Evolutionary conservation across 2,888 invertebrate species (phyloP), one percentile per base, ranked within the genome.

Genomic region (Himalopsyche japonica): DNA sequence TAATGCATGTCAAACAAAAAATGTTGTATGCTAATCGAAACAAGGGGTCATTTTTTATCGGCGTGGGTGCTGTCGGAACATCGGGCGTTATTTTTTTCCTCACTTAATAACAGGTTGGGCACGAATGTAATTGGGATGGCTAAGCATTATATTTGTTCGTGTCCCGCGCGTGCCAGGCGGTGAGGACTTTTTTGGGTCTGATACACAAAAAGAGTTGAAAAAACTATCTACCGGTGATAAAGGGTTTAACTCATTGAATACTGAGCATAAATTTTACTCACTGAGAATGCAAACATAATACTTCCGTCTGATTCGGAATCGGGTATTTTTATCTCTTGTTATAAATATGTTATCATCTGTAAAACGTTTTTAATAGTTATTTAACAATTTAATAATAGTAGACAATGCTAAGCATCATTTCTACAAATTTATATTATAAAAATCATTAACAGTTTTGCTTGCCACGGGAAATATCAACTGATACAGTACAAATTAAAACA

Each of bases 131-230:
- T 86, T 85, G 86, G 82, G 83, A 84, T 82, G 84, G 84, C 48
- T 86, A 84, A 85, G 79, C 86, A 85, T 57, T 57, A 20, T 57
- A 57, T 85, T 84, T 82, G 84, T 85, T 82, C 80, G 80, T 49
- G 81, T 37, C 76, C 76, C 57, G 82, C 86, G 86, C 86, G 86
- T 86, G 86, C 86, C 86, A 86, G 77, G 86, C 84, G 86, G 85
- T 79, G 81, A 43, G 43, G 47, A 37, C 84, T 86, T 86, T 86
- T 83, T 85, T 80, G 80, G 20, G 24, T 20, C n/a, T 57, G 10
- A 20, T 57, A 57, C 15, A 57, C 2, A 43, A 57, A 57, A 57
- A 57, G 57, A 57, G 57, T 57, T 57, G 20, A 20, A 20, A 57
- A 57, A 57, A 57, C 20, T 57, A 57, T 20, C 57, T 3, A 57